Percentiles rank a stretch among this genome's conserved stretches.
phyloP scores from a whole-genome alignment of 2,888 invertebrate species.

The Hirudinaria manillensis region DNA sequence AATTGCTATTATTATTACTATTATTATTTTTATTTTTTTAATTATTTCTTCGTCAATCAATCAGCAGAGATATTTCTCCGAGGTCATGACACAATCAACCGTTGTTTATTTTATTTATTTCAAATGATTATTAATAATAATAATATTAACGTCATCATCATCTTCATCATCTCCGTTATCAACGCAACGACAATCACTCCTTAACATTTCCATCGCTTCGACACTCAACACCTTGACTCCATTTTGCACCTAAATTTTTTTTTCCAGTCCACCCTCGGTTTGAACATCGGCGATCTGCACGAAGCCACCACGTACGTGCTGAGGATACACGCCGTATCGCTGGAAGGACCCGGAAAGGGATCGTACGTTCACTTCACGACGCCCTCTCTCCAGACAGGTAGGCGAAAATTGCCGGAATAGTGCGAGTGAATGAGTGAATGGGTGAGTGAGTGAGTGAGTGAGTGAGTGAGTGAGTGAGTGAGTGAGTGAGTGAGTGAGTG shows the following conservation, averaged over 20 bases:
- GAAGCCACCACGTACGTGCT: conserved; percentile 32
- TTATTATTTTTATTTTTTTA: neutral
- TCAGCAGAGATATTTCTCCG: neutral
- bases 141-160: conserved; percentile 13
- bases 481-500: conserved; percentile 20
- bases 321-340: conserved; percentile 32
- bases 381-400: conserved; percentile 29
- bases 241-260: too few relatives aligned
- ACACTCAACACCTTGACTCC: too few relatives aligned
- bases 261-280: neutral
- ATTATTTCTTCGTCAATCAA: neutral
- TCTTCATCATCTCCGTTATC: conserved; percentile 5
- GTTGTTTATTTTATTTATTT: too few relatives aligned
- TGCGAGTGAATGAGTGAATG: neutral
- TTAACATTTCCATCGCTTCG: too few relatives aligned
- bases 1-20: neutral
- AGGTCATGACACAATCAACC: too few relatives aligned
- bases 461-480: conserved; percentile 10
- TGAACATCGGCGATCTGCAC: conserved; percentile 2
- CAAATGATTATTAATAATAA: too few relatives aligned
- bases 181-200: too few relatives aligned
- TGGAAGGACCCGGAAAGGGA: conserved; percentile 27
- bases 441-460: neutral
- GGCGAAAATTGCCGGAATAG: neutral
- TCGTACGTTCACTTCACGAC: conserved; percentile 35